Evolutionary conservation across 2,113 vertebrate genomes (phyloP).

Genomic region (Arvicanthis niloticus): DNA sequence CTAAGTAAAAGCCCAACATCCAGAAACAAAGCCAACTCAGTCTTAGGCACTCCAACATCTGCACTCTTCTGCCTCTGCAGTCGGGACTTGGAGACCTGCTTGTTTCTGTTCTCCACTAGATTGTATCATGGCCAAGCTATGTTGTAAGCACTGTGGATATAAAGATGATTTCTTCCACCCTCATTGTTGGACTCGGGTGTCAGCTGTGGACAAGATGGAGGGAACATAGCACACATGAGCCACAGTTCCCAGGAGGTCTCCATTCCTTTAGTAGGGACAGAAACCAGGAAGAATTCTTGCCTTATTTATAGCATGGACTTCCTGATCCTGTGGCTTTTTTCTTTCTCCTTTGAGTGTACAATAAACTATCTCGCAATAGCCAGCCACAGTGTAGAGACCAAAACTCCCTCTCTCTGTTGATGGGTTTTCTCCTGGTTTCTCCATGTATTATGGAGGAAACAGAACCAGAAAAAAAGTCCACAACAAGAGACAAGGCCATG

Average conservation of each 20-base stretch:
- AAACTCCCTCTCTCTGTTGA: not conserved
- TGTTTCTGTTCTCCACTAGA: not conserved
- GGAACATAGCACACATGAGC: not conserved
- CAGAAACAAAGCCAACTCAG: not conserved
- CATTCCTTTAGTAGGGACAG: not conserved
- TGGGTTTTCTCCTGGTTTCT: not conserved
- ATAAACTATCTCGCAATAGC: not conserved
- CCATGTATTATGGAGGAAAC: not conserved
- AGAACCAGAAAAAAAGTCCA: not conserved
- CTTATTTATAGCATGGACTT: not conserved
- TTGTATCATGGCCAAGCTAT: not conserved
- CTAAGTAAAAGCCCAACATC: not conserved
- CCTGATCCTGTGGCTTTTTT: not conserved
- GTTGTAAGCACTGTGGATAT: not conserved
- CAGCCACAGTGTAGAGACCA: not conserved
- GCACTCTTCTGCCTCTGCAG: not conserved
- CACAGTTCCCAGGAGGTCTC: not conserved
- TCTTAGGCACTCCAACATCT: not conserved
- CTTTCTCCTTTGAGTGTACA: not conserved
- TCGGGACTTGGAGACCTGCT: too few relatives aligned
- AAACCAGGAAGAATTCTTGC: constrained; percentile 13
- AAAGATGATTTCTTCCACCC: not conserved
- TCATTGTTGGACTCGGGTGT: not conserved
- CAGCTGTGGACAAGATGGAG: not conserved
- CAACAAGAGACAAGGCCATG: not conserved